Evolutionary conservation across 2,797 vertebrate species (phyloP).

Genomic region (Enteromius afrohamiltoni): DNA sequence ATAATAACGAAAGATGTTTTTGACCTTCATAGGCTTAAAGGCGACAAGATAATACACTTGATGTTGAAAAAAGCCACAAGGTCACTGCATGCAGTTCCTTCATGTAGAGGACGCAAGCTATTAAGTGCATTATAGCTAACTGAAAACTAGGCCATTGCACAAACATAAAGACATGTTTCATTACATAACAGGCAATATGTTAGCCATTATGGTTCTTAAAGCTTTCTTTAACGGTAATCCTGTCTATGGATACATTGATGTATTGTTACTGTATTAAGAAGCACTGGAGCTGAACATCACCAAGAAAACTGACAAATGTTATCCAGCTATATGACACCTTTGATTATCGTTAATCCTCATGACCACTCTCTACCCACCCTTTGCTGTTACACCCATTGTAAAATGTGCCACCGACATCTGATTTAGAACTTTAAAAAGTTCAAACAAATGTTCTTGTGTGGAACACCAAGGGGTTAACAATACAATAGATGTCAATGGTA

Average conservation of each 20-base stretch:
- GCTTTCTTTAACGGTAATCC: conserved; percentile 7
- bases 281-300: conserved; percentile 4
- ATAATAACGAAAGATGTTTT: not conserved
- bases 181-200: conserved; percentile 10
- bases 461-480: not conserved
- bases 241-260: not conserved
- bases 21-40: not conserved
- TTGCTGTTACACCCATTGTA: not conserved
- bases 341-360: not conserved
- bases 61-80: not conserved
- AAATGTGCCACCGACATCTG: not conserved
- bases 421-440: not conserved
- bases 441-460: not conserved
- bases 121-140: not conserved
- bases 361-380: too few species aligned
- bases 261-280: not conserved
- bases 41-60: not conserved
- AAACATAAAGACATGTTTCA: conserved; percentile 31
- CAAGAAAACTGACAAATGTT: not conserved
- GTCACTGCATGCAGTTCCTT: not conserved
- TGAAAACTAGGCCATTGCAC: conserved; percentile 16
- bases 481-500: not conserved
- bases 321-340: conserved; percentile 12
- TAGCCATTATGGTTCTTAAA: not conserved
- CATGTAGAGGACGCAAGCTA: not conserved